Base-by-base conservation (phyloP, 2,888 invertebrate species). In the Hypercompe scribonia region DNA sequence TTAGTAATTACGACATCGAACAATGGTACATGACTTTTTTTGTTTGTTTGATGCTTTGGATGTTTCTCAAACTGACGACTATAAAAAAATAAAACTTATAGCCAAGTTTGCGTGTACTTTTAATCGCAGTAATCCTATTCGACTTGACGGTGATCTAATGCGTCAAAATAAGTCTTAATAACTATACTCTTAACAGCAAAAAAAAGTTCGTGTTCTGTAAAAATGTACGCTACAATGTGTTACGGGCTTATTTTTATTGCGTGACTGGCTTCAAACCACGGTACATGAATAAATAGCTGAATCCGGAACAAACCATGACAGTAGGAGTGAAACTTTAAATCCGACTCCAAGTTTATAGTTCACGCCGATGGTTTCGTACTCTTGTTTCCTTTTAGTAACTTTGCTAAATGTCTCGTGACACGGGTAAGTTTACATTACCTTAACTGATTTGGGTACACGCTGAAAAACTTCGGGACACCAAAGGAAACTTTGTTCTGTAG, bases 321-420 rank as follows among this genome's bases (percentile, higher is more conserved):
- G 76, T 73, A 81, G 72, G 61, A 73, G 68, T 63, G 74, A 68
- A 66, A 80, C 79, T 81, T 81, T 72, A 76, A 72, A 83, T 83
- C 84, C 84, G 81, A 74, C 72, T 69, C 71, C 66, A 70, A 72
- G 77, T 73, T 72, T 39, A 31, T 31, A 31, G 31, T 61, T 61
- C 31, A 65, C 70, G 54, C 68, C 54, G 54, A 67, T 68, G 68
- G 76, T 78, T 83, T 77, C 77, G 76, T 54, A 21, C 72, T 76
- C 71, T 73, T 72, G 78, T 74, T 69, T 33, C 71, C 71, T 69
- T 71, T 39, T 24, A 34, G 13, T 28, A 76, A 81, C 61, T 76
- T 72, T 71, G 61, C 66, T 70, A 39, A 71, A 70, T 70, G 54
- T 74, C 34, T n/a, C 67, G 58, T 71, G 31, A 39, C 71, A 66